Percentiles rank a stretch among this genome's conserved stretches.
phyloP scores from a whole-genome alignment of 2,113 vertebrate genomes.

The Anolis carolinensis region DNA sequence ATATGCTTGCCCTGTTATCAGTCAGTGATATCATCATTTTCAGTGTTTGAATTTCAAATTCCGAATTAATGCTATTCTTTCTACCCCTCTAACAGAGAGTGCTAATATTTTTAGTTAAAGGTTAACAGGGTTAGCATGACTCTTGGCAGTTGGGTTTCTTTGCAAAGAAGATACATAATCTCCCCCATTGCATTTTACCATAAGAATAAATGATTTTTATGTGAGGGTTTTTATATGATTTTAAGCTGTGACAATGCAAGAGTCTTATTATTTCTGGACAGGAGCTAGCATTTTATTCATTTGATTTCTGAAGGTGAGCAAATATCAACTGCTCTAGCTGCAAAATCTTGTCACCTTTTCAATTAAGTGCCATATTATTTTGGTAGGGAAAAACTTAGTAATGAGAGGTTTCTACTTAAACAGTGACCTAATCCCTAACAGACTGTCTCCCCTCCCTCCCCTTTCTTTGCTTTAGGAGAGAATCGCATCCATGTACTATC shows the following conservation, averaged over 20 bases:
- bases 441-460: background rate
- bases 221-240: background rate
- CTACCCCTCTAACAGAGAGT: background rate
- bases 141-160: background rate
- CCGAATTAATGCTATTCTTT: background rate
- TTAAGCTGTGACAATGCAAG: accelerated
- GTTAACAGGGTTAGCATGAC: background rate
- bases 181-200: background rate
- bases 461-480: slow-evolving; percentile 75
- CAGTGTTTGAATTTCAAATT: background rate
- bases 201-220: background rate
- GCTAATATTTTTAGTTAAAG: background rate
- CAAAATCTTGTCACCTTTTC: background rate
- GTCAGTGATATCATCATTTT: background rate
- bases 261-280: background rate
- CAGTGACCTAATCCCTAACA: background rate
- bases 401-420: background rate
- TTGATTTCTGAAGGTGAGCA: background rate
- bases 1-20: background rate
- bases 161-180: background rate
- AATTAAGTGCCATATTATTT: slow-evolving; percentile 9
- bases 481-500: slow-evolving; percentile 83
- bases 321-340: background rate
- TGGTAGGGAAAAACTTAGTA: background rate
- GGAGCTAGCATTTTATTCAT: background rate